A percentile compares a stretch with the other conserved stretches of the same genome.
Evolutionary conservation across 2,888 invertebrate genomes (phyloP).

Genomic region (Lordiphosa fenestrarum): DNA sequence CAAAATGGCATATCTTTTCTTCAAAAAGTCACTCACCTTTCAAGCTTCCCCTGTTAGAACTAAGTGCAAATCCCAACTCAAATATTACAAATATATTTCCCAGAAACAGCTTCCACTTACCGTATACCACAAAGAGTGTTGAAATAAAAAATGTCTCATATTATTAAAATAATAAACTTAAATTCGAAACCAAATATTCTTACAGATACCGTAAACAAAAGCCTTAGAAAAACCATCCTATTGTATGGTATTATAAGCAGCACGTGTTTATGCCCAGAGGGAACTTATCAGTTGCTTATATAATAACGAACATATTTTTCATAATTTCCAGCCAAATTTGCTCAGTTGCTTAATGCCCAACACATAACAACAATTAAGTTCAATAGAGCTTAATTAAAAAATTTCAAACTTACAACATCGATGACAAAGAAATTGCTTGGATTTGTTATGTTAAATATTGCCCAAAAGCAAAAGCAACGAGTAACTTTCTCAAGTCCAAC

Average conservation of each 20-base stretch:
- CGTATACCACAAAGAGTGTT: too few species aligned
- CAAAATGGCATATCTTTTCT: too few species aligned
- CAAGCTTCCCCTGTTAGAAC: too few species aligned
- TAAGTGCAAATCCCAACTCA: constrained; percentile 1
- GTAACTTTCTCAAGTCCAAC: constrained; percentile 31
- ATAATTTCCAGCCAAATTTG: background rate
- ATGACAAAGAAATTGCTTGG: constrained; percentile 27
- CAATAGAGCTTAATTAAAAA: constrained; percentile 26
- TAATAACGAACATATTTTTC: background rate
- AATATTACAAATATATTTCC: constrained; percentile 2
- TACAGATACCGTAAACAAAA: too few species aligned
- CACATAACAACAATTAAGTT: constrained; percentile 1
- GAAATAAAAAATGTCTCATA: too few species aligned
- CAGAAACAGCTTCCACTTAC: too few species aligned
- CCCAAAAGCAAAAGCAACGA: constrained; percentile 20
- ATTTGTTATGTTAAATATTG: constrained; percentile 37
- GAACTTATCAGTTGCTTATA: background rate
- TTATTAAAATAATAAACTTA: too few species aligned
- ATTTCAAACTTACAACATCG: constrained; percentile 12
- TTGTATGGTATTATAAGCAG: background rate
- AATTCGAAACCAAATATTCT: too few species aligned
- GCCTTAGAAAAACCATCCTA: background rate
- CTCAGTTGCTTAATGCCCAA: background rate
- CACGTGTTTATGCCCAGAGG: background rate
- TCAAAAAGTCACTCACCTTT: too few species aligned